Evolutionary conservation across 2,113 vertebrate species (phyloP).

Genomic region (Toxotes jaculatrix): DNA sequence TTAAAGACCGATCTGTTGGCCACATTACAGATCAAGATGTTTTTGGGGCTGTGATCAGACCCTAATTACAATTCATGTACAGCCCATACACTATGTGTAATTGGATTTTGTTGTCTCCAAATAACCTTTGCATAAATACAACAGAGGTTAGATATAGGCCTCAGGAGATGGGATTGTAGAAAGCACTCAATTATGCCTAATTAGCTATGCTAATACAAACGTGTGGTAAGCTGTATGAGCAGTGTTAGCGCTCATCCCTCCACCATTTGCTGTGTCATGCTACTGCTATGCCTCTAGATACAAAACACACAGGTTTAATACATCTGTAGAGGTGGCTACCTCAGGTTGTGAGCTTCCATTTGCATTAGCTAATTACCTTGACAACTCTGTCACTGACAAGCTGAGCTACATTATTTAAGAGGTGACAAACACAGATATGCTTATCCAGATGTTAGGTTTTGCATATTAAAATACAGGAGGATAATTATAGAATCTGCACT

Average conservation of each 20-base stretch:
- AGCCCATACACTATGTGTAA: constrained; percentile 48
- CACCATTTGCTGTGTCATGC: constrained; percentile 64
- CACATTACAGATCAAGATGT: constrained; percentile 11
- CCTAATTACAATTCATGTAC: constrained; percentile 48
- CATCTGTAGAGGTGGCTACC: constrained; percentile 34
- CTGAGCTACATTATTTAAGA: constrained; percentile 45
- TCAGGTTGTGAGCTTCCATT: constrained; percentile 48
- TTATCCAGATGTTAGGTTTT: constrained; percentile 18
- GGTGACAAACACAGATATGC: constrained; percentile 32
- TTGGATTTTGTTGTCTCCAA: constrained; percentile 72
- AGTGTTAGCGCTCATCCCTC: constrained; percentile 51
- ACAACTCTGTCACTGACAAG: constrained; percentile 47
- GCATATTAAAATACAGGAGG: background rate
- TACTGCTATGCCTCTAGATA: constrained; percentile 35
- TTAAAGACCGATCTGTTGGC: constrained; percentile 11
- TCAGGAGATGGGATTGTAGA: constrained; percentile 58
- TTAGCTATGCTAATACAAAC: constrained; percentile 80
- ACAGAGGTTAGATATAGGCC: constrained; percentile 72
- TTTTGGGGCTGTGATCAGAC: constrained; percentile 20
- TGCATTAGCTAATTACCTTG: constrained; percentile 70
- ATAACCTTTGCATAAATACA: constrained; percentile 80
- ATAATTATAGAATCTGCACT: constrained; percentile 1
- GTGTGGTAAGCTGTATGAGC: constrained; percentile 72
- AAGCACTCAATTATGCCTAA: constrained; percentile 81
- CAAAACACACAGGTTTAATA: constrained; percentile 51